A percentile compares a stretch with the other conserved stretches of the same genome.
Evolutionary conservation across 2,113 vertebrate species (phyloP).

Genomic region (Orycteropus afer): DNA sequence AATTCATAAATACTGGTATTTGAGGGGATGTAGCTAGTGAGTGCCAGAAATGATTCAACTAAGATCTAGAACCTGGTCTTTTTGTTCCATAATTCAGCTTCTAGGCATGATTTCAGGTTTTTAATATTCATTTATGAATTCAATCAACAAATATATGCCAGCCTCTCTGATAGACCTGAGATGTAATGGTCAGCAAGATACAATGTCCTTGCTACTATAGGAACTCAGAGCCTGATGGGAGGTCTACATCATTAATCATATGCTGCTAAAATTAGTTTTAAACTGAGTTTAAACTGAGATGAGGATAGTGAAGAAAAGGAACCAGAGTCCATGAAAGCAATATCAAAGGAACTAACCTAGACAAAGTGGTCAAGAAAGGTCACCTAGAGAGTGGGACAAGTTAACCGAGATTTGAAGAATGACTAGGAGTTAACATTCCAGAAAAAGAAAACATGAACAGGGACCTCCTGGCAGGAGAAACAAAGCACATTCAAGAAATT

Average conservation of each 20-base stretch:
- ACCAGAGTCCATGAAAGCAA: neutral
- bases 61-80: neutral
- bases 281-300: neutral
- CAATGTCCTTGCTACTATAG: neutral
- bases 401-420: neutral
- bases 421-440: neutral
- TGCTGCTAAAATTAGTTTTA: neutral
- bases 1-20: neutral
- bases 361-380: neutral
- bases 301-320: neutral
- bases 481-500: neutral
- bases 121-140: neutral
- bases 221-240: neutral
- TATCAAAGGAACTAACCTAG: neutral
- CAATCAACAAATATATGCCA: neutral
- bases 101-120: neutral
- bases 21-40: neutral
- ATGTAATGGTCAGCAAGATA: no score
- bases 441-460: neutral
- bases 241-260: neutral
- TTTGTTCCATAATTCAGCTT: neutral
- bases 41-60: neutral
- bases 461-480: neutral
- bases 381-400: neutral
- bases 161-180: neutral